These are phyloP conservation scores for Kobus ellipsiprymnus DNA, from an alignment of 2,113 vertebrate species.

Conservation along the genomic window DNA sequence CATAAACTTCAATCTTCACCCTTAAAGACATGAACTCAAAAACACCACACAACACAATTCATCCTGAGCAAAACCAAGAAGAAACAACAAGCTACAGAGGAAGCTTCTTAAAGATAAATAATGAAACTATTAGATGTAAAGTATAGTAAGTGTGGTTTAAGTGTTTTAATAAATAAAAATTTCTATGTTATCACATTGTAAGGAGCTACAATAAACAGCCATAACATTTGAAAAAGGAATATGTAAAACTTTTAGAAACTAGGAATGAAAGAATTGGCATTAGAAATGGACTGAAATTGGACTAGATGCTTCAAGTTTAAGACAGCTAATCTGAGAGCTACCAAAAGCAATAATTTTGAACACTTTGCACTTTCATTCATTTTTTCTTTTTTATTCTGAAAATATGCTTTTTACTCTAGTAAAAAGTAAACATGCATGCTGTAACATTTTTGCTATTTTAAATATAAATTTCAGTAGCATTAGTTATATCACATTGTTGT, in stretches of 20 bases:
- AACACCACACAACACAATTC: background rate
- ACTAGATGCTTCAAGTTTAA: background rate
- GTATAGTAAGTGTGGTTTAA: background rate
- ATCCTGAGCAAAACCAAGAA: background rate
- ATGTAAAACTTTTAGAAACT: background rate
- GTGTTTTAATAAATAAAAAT: background rate
- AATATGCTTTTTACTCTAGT: background rate
- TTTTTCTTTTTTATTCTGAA: background rate
- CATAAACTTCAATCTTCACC: background rate
- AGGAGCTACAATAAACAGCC: background rate
- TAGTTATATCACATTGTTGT: background rate
- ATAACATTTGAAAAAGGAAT: background rate
- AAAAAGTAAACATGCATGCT: background rate
- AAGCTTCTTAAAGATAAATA: background rate
- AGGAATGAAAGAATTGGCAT: background rate
- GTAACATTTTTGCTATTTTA: background rate
- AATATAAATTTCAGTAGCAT: background rate
- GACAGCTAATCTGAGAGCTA: background rate
- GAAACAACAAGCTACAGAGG: background rate
- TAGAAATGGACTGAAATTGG: background rate
- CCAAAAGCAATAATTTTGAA: background rate
- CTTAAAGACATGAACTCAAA: background rate
- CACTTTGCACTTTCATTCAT: background rate
- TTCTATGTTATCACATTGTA: background rate
- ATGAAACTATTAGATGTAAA: background rate